Evolutionary conservation across 2,113 vertebrate genomes (phyloP).

Genomic region (Dendrocopos noguchii): DNA sequence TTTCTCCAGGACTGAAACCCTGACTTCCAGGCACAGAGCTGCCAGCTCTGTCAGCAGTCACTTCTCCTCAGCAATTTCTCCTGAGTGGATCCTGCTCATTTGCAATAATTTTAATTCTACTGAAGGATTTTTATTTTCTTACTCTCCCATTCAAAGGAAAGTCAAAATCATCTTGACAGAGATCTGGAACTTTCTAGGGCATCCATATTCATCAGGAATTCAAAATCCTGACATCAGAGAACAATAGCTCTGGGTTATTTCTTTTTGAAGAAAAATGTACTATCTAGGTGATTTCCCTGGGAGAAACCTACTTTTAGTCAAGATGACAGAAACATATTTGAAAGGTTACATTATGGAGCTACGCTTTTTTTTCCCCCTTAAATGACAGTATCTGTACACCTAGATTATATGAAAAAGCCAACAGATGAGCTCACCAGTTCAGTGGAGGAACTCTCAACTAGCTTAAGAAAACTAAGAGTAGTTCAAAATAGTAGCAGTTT

Average conservation of each 20-base stretch:
- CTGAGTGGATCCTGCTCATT: constrained; percentile 21
- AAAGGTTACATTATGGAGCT: neutral
- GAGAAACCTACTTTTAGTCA: neutral
- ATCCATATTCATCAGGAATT: constrained; percentile 47
- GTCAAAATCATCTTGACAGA: constrained; percentile 58
- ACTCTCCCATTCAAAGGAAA: constrained; percentile 31
- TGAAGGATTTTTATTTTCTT: constrained; percentile 45
- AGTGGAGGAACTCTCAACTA: neutral
- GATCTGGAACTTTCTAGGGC: constrained; percentile 58
- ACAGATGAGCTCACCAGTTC: neutral
- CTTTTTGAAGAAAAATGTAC: constrained; percentile 28
- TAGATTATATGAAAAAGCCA: neutral
- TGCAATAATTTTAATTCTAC: constrained; percentile 59
- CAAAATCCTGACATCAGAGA: constrained; percentile 33
- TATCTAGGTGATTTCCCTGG: neutral
- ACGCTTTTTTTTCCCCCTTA: neutral
- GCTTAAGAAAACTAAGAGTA: neutral
- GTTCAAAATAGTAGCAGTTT: neutral
- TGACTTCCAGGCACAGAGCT: constrained; percentile 27
- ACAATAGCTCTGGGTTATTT: constrained; percentile 22
- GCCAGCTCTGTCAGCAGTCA: constrained; percentile 54
- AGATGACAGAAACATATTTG: neutral
- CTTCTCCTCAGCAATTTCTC: constrained; percentile 36
- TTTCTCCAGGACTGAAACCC: constrained; percentile 22
- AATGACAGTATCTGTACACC: neutral